Conservation (phyloP, 30 jellyfish, hydroid and myxozoan species). For the Turritopsis dohrnii region DNA sequence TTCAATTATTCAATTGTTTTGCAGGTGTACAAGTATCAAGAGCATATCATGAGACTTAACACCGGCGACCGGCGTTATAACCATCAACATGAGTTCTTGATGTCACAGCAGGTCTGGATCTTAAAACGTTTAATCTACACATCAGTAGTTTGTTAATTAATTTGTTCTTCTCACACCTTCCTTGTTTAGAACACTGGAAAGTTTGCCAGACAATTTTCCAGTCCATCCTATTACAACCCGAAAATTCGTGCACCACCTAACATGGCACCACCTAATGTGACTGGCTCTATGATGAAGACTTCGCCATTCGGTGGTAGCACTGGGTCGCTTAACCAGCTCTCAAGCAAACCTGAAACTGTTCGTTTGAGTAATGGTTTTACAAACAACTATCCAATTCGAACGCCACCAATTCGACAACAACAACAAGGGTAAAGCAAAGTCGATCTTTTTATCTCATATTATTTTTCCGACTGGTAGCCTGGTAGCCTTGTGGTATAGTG, state of each 20-base stretch:
- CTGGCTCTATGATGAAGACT: neutral
- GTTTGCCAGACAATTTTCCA: conserved; percentile 30
- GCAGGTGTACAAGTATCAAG: conserved; percentile 94
- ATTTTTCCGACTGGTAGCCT: too few relatives aligned
- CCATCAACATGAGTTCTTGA: conserved; percentile 58
- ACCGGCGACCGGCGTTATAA: conserved; percentile 62
- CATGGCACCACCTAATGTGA: conserved; percentile 14
- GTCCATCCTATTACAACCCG: conserved; percentile 43
- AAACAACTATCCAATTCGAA: neutral
- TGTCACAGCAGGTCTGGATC: conserved; percentile 57
- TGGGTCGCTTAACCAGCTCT: neutral
- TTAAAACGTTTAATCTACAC: too few relatives aligned
- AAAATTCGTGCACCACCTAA: conserved; percentile 24
- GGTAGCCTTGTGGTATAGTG: too few relatives aligned
- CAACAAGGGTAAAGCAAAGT: too few relatives aligned
- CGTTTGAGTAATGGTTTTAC: conserved; percentile 18
- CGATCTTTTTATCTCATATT: too few relatives aligned
- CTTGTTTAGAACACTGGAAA: conserved; percentile 16
- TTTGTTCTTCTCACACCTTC: neutral
- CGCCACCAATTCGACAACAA: neutral
- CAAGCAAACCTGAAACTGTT: conserved; percentile 4
- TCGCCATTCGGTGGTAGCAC: neutral
- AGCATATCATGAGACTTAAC: conserved; percentile 93
- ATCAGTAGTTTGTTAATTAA: too few relatives aligned
- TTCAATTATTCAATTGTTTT: neutral